phyloP scores from a whole-genome alignment of 1,140 invertebrate species.

The Lithobius niger region DNA sequence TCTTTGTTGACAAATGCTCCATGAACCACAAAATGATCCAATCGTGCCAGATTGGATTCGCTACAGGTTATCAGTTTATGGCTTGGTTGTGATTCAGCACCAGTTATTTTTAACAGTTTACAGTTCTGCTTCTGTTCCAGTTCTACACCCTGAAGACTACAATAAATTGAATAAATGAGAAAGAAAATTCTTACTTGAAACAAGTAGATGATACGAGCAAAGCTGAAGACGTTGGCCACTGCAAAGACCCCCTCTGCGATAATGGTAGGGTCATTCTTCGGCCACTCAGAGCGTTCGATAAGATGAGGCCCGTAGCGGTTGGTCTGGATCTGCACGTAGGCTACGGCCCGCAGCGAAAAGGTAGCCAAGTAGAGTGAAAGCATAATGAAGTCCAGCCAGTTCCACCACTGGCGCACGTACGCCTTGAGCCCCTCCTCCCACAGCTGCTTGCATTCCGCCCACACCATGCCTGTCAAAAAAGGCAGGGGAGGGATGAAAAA shows the following conservation, averaged over 20 bases:
- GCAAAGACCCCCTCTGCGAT: constrained; percentile 44
- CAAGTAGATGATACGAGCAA: constrained; percentile 42
- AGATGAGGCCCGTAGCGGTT: constrained; percentile 16
- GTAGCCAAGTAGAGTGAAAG: constrained; percentile 43
- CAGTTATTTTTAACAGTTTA: too few species aligned
- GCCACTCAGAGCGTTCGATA: constrained; percentile 36
- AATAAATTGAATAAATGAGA: background rate
- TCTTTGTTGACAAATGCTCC: too few species aligned
- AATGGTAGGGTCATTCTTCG: constrained; percentile 42
- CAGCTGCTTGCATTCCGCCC: constrained; percentile 44
- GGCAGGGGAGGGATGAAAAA: too few species aligned
- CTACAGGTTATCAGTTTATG: too few species aligned
- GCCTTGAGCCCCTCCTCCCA: constrained; percentile 42
- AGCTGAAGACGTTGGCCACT: constrained; percentile 44
- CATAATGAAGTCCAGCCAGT: constrained; percentile 45
- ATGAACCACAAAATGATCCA: too few species aligned
- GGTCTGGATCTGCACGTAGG: constrained; percentile 35
- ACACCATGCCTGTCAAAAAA: constrained; percentile 35
- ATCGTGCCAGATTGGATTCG: too few species aligned
- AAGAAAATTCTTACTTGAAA: constrained; percentile 25
- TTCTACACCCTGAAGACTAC: background rate
- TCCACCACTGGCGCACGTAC: constrained; percentile 44
- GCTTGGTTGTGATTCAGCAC: too few species aligned
- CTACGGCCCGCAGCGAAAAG: constrained; percentile 38
- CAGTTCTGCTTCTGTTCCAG: too few species aligned